A percentile compares a stretch with the other conserved stretches of the same genome.
Evolutionary conservation across 2,797 vertebrate genomes (phyloP).

Genomic region (Glyptemys insculpta): DNA sequence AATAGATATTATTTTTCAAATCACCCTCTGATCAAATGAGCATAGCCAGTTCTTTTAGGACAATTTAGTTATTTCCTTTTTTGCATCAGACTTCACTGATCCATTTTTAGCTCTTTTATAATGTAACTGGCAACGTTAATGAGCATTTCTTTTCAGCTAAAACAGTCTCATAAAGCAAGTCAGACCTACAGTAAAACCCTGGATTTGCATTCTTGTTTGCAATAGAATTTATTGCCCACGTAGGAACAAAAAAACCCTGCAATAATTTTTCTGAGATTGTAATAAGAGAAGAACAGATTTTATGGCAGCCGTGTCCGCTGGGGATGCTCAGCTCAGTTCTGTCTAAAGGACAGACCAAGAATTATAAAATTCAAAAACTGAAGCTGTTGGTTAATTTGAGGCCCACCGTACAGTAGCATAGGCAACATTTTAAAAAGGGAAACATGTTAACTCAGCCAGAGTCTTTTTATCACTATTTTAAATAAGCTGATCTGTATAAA

Average conservation of each 20-base stretch:
- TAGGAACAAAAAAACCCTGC: constrained; percentile 5
- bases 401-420: constrained; percentile 27
- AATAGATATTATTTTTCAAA: constrained; percentile 44
- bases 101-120: constrained; percentile 38
- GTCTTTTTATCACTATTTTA: constrained; percentile 35
- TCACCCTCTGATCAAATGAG: constrained; percentile 50
- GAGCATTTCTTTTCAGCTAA: constrained; percentile 12
- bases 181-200: background rate
- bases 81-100: constrained; percentile 51
- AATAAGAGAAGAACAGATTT: constrained; percentile 34
- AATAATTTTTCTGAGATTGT: constrained; percentile 34
- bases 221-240: constrained; percentile 42
- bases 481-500: constrained; percentile 62
- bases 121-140: constrained; percentile 37
- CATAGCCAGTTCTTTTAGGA: constrained; percentile 36
- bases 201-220: constrained; percentile 20
- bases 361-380: constrained; percentile 55
- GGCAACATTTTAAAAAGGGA: constrained; percentile 15
- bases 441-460: constrained; percentile 6
- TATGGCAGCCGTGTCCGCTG: constrained; percentile 28
- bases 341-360: constrained; percentile 25
- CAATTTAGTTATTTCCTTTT: constrained; percentile 39
- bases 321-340: constrained; percentile 13
- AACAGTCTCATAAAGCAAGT: constrained; percentile 19
- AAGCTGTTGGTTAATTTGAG: constrained; percentile 44